Evolutionary conservation across 2,888 invertebrate species (phyloP), one percentile per base, ranked within the genome.

Genomic region (Drosophila monieri): DNA sequence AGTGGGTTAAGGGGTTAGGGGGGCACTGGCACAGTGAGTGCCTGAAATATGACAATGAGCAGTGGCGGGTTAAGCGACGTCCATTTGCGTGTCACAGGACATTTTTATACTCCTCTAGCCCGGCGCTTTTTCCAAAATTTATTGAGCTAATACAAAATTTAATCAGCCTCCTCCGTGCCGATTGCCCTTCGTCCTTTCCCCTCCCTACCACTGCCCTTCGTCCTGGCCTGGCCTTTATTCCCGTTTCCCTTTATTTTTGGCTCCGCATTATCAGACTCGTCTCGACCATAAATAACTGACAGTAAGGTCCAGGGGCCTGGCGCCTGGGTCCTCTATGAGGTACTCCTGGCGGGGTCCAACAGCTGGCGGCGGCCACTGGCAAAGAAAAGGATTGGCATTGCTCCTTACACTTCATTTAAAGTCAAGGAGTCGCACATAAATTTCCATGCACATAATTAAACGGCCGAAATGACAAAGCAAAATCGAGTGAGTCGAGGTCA

Each of bases 361-460:
- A 84, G 78, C 80, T 78, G 80, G 80, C 84, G 78, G 72, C 69
- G 35, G 30, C 30, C 30, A 10, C 30, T 10, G 30, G 32, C 32
- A 35, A 35, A n/a, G 35, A 56, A 78, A 78, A 77, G 83, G 77
- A 79, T 78, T 76, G 77, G 52, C 78, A 75, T 61, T 74, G 61
- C 51, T 72, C 74, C 78, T 84, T 83, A 79, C 80, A 85, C 77
- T 81, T 88, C 81, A 87, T 87, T 88, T 84, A 81, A 84, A 84
- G 74, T 76, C 78, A 76, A 81, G 80, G 73, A 81, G 76, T 81
- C 78, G 85, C 79, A 78, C 78, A 88, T 80, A 88, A 83, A 87
- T 85, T 86, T 79, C 77, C 88, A 88, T 88, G 88, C 86, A 88
- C 88, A 88, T 88, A 88, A 88, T 88, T 88, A 88, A 88, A 88